Evolutionary conservation across 2,888 invertebrate species (phyloP), one percentile per base, ranked within the genome.

Genomic region (Pimpla rufipes): DNA sequence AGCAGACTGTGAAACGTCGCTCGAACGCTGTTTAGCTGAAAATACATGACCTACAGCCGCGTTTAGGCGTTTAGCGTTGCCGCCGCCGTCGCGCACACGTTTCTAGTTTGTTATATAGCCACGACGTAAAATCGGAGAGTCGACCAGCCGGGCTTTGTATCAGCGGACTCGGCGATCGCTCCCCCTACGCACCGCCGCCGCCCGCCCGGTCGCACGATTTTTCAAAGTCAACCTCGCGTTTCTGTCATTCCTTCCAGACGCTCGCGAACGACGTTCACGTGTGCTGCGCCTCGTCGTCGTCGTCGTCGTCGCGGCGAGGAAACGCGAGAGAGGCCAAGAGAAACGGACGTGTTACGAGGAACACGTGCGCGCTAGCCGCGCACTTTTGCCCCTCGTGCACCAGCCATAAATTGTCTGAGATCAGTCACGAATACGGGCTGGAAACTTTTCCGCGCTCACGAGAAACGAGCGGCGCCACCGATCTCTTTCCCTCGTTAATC

Each of bases 141-240:
- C 37, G 47, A n/a, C n/a, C n/a, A n/a, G n/a, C n/a, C n/a, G 42
- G 57, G 2, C 57, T 47, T 74, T 67, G 81, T 76, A 71, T 76
- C 75, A 75, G 66, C 29, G 29, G 59, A 59, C 23, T 40, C 59
- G 16, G 40, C 18, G 55, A 57, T 29, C 57, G 55, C 66, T n/a
- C n/a, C 57, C 71, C 82, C 83, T 52, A 83, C 83, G 79, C 83
- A 59, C 29, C 29, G 29, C 2, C 29, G 29, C 2, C 29, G 29
- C 5, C 29, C 3, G 3, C 40, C 77, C 23, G 16, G 64, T 67
- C 76, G 68, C 55, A 73, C 84, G 71, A 85, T 85, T 81, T 79
- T 84, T 85, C 85, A 85, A 85, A 84, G 85, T 85, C 85, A 85
- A 59, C 52, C 67, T 82, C 77, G 79, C 81, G 84, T 84, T 85